Evolutionary conservation across 2,797 vertebrate genomes (phyloP).

Genomic region (Trachops cirrhosus): DNA sequence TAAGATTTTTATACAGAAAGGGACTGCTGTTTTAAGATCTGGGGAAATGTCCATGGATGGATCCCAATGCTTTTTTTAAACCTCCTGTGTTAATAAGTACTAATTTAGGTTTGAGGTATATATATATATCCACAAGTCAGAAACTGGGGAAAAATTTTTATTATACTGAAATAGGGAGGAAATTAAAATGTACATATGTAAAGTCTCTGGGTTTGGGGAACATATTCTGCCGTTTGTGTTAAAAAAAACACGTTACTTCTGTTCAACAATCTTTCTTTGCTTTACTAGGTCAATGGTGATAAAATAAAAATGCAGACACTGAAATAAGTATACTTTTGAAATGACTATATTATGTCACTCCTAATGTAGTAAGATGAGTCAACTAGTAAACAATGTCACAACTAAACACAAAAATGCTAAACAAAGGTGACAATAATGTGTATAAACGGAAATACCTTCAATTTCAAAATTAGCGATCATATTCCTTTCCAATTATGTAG

Average conservation of each 20-base stretch:
- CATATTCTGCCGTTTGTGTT: neutral
- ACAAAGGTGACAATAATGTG: neutral
- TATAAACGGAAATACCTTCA: neutral
- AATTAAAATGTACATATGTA: neutral
- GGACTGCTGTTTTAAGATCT: neutral
- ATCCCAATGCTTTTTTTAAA: neutral
- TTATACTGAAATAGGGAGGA: neutral
- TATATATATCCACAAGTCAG: neutral
- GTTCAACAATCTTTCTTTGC: slow-evolving; percentile 21
- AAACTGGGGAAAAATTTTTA: neutral
- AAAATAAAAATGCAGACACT: slow-evolving; percentile 17
- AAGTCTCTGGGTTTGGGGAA: neutral
- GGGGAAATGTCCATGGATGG: neutral
- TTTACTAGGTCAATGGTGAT: neutral
- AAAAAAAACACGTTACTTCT: neutral
- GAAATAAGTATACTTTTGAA: slow-evolving; percentile 39
- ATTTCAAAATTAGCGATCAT: neutral
- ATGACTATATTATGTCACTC: neutral
- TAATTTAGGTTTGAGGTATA: neutral
- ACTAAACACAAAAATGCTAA: neutral
- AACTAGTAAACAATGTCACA: neutral
- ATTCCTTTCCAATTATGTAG: neutral
- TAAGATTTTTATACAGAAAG: neutral
- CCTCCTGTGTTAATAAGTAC: neutral
- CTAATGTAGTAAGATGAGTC: neutral